Base-by-base conservation (phyloP, 2,797 vertebrate genomes). In the Lemur catta region DNA sequence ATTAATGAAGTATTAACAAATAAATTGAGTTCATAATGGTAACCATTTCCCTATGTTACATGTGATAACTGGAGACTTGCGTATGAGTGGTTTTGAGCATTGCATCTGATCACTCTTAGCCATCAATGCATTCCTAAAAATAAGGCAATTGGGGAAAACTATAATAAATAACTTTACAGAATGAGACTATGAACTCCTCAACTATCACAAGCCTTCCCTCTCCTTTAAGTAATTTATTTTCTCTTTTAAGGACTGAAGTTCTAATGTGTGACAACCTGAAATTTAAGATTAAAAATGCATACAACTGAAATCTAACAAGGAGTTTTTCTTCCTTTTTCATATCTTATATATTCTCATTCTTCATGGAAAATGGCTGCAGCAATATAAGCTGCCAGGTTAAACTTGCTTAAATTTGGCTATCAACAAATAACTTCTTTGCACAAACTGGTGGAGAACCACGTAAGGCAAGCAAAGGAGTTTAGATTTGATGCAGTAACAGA, bases 1-100 rank as follows among this genome's bases (percentile, higher is more conserved):
- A 78, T 78, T 96, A 98, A 97, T 97, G 95, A 97, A 2, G n/a
- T 96, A 95, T 86, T 97, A 96, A 96, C 96, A 72, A 97, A 95
- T 92, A 78, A 91, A 87, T 94, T 97, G 74, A 35, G 30, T 90
- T 95, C 38, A 91, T 93, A 98, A 95, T 6, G 48, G 59, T 71
- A 94, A 79, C 71, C 55, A 86, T 95, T 46, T 94, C 46, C 71
- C n/a, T 75, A 6, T 0, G 0, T 80, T 46, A 35, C 72, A 75
- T 52, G 63, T 35, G 93, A 87, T 79, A 91, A 69, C 52, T 4
- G 2, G 12, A 92, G 75, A 85, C 18, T 69, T 86, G 59, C 0
- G 2, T 93, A 4, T 88, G 20, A 71, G 7, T n/a, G 72, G 28
- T 84, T 92, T 92, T 22, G 50, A 82, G 74, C 41, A 93, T 92